Evolutionary conservation across 1,140 invertebrate species (phyloP), one percentile per base, ranked within the genome.

Genomic region (Leptoteleia sp.): DNA sequence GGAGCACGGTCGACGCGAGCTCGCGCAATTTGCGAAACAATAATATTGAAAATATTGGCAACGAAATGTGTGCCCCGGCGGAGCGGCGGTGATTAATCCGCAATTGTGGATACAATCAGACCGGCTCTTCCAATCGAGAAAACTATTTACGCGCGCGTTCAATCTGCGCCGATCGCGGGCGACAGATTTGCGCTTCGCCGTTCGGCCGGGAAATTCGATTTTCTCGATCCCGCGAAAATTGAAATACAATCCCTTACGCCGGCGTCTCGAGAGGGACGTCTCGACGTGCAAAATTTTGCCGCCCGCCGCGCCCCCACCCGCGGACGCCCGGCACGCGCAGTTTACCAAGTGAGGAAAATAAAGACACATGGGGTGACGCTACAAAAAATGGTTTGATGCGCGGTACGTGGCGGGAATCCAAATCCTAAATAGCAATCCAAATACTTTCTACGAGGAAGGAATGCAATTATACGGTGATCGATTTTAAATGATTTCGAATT

Each of bases 221-320:
- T 65, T 31, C 61, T 47, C 37, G 67, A 78, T 67, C 76, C 52
- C 37, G 38, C 45, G 59, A 77, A 77, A 77, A 71, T 77, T 77
- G 75, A 77, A 77, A 78, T 67, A 71, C 67, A 72, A 72, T 72
- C 76, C 76, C 65, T 62, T 27, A 42, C 48, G 52, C 38, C 31
- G 4, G 33, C 22, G 16, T 77, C 76, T 71, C 75, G 22, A 59
- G 76, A 47, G 67, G 55, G 45, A 78, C 52, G 57, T 54, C 61
- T 64, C 59, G 35, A 50, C 57, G 64, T 59, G 54, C 55, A 52
- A 76, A 57, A 48, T 48, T 64, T 45, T 64, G 61, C 55, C 52
- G 40, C 27, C 31, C 22, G 45, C 17, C 15, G 12, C 38, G 31
- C 43, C 31, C 9, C 42, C 43, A 64, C 37, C 12, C 40, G 37